Evolutionary conservation across 2,797 vertebrate species (phyloP), one percentile per base, ranked within the genome.

Genomic region (Acomys russatus): DNA sequence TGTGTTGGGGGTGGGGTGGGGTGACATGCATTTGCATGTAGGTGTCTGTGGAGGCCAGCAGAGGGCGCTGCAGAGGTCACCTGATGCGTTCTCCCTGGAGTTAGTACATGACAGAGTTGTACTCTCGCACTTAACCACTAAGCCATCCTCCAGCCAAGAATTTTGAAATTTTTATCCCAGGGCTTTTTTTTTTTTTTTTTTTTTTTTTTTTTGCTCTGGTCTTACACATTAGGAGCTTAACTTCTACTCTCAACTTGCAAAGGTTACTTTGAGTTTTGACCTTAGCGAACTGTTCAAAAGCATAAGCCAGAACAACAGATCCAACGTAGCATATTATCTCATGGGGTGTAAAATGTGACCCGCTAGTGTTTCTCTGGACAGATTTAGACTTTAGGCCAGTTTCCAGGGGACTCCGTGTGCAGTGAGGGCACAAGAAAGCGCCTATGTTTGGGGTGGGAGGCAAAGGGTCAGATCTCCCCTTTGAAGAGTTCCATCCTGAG

Each of bases 371-470:
- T 35, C n/a, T 49, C 17, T 79, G 18, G 49, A 30, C 10, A n/a
- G 44, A 33, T 30, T 71, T 51, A 28, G 17, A 51, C 54, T 38
- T 77, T 25, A 38, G 49, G 51, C 54, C 35, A 0, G 61, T 51
- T 30, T 64, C 76, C 84, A 87, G 56, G 5, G 17, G 63, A 49
- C 20, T 0, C 1, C 44, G 25, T 73, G 28, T 30, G 15, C 23
- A 59, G 33, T 6, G 11, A 56, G 30, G 25, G 0, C 0, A 2
- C 1, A 23, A 51, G 44, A 12, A 11, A 9, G 51, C 0, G 0
- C 38, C 54, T 73, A n/a, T 33, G 4, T 51, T 77, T 56, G 79
- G 59, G 17, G 44, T 10, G 22, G 17, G 5, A 49, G 66, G 59
- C 35, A 9, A 1, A 2, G 38, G 22, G 51, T 54, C 17, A 1